Percentiles rank a stretch among this genome's conserved stretches.
phyloP scores from a whole-genome alignment of 2,113 vertebrate genomes.

The Diadophis punctatus region DNA sequence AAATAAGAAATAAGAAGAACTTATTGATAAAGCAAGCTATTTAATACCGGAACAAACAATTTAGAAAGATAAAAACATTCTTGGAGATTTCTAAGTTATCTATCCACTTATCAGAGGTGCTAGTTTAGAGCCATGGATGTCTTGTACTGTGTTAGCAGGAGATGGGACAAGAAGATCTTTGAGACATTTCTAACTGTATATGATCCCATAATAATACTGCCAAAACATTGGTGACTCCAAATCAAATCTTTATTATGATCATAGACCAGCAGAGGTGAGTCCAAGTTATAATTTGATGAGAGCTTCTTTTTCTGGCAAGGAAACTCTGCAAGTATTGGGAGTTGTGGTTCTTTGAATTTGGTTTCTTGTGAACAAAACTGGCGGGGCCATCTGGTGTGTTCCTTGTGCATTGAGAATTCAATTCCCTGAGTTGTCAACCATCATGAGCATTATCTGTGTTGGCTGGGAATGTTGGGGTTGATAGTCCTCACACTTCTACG shows the following conservation, averaged over 20 bases:
- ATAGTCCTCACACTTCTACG: neutral
- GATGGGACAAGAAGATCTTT: neutral
- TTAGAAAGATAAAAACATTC: neutral
- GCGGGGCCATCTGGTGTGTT: neutral
- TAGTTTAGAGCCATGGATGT: neutral
- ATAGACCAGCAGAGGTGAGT: neutral
- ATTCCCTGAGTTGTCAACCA: neutral
- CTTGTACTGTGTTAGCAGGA: neutral
- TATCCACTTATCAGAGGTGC: neutral
- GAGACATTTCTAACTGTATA: neutral
- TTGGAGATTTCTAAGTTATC: neutral
- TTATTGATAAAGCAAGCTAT: neutral
- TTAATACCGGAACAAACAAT: neutral
- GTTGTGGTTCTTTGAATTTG: neutral
- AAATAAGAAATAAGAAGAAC: too few species aligned
- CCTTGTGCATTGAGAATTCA: neutral
- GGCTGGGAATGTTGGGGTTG: neutral
- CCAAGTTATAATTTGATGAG: neutral
- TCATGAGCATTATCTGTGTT: neutral
- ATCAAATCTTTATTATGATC: neutral
- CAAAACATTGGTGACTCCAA: neutral
- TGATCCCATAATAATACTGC: neutral
- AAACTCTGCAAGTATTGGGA: neutral
- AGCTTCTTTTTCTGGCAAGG: neutral
- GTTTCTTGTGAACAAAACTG: neutral